phyloP scores from a whole-genome alignment of 2,888 invertebrate species.

The Epistrophe grossulariae region DNA sequence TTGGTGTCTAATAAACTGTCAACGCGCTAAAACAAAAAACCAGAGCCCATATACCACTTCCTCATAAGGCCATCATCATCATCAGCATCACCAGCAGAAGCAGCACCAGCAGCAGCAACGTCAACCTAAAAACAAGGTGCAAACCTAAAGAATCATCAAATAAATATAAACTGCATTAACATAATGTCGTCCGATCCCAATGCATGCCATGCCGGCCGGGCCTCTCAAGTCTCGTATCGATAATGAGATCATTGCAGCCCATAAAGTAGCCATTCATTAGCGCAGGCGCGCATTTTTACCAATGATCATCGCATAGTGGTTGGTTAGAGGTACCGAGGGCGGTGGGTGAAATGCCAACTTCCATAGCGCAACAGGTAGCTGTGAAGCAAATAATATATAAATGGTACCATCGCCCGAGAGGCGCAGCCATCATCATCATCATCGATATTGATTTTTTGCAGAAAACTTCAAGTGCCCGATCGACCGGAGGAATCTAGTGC shows the following conservation, averaged over 20 bases:
- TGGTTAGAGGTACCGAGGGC: not conserved
- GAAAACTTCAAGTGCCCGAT: not conserved
- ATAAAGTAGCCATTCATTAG: slow-evolving; percentile 76
- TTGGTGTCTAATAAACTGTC: slow-evolving; percentile 69
- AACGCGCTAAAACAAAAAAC: slow-evolving; percentile 19
- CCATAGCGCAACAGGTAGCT: slow-evolving; percentile 51
- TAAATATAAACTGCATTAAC: slow-evolving; percentile 75
- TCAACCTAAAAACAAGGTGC: slow-evolving; percentile 64
- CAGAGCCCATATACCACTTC: slow-evolving; percentile 70
- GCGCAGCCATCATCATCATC: not conserved
- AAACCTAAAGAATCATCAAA: slow-evolving; percentile 73
- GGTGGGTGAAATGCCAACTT: slow-evolving; percentile 7
- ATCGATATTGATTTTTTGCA: slow-evolving; percentile 1
- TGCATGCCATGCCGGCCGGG: slow-evolving; percentile 29
- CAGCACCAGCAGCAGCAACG: slow-evolving; percentile 8
- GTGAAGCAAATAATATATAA: slow-evolving; percentile 16
- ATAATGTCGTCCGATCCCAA: slow-evolving; percentile 58
- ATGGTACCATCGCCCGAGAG: slow-evolving; percentile 12
- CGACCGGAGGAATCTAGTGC: slow-evolving; percentile 54
- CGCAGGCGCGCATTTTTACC: slow-evolving; percentile 53
- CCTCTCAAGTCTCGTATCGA: slow-evolving; percentile 70
- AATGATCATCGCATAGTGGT: not conserved
- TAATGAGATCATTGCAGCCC: slow-evolving; percentile 75
- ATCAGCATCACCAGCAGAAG: slow-evolving; percentile 7
- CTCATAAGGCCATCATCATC: slow-evolving; percentile 55